Evolutionary conservation across 2,113 vertebrate genomes (phyloP).

Genomic region (Pteronura brasiliensis): DNA sequence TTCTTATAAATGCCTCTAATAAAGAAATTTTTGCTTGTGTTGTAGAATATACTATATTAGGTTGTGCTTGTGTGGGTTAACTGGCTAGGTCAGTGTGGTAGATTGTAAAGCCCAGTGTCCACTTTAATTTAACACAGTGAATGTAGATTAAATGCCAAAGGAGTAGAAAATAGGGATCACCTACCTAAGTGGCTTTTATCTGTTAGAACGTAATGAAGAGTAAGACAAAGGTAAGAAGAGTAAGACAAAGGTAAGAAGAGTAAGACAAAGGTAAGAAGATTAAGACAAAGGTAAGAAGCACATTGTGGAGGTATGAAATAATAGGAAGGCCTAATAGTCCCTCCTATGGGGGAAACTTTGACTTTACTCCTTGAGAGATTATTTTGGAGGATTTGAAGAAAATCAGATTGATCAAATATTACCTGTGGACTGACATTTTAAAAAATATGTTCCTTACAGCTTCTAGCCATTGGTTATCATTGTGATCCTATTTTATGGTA

Average conservation of each 20-base stretch:
- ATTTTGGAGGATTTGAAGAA: neutral
- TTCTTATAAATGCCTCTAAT: neutral
- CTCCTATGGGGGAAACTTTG: neutral
- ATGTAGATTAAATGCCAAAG: neutral
- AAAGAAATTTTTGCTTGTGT: neutral
- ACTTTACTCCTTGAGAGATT: neutral
- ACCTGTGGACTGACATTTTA: neutral
- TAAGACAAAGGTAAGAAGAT: neutral
- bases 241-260: neutral
- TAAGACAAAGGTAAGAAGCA: neutral
- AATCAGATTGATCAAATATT: neutral
- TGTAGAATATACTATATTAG: neutral
- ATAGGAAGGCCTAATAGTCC: neutral
- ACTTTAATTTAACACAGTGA: neutral
- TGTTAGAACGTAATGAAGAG: neutral
- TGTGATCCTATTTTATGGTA: neutral
- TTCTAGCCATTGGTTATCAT: neutral
- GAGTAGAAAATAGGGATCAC: neutral
- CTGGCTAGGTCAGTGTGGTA: neutral
- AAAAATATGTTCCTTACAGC: neutral
- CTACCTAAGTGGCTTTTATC: neutral
- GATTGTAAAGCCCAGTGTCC: neutral
- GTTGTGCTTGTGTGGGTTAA: neutral
- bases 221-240: neutral
- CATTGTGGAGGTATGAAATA: neutral